phyloP scores from a whole-genome alignment of 2,888 invertebrate species.

The Leptinotarsa haldemani region DNA sequence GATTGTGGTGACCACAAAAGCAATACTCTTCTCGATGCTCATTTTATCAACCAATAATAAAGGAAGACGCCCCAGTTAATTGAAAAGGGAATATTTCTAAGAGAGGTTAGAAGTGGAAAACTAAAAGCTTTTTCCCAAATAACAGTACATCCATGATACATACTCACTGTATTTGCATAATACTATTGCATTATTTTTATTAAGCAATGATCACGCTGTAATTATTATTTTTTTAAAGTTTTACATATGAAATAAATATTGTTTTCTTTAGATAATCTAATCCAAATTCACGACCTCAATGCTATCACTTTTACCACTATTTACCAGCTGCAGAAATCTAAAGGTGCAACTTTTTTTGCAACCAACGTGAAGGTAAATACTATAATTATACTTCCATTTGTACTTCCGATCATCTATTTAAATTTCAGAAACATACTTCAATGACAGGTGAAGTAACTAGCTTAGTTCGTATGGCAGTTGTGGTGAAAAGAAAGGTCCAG shows the following conservation, averaged over 20 bases:
- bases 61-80: too few relatives aligned
- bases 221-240: too few relatives aligned
- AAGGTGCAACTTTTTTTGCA: conserved; percentile 90
- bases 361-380: conserved; percentile 76
- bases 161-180: too few relatives aligned
- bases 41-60: too few relatives aligned
- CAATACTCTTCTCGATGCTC: too few relatives aligned
- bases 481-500: conserved; percentile 85
- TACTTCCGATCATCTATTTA: conserved; percentile 40
- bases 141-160: too few relatives aligned
- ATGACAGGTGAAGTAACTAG: conserved; percentile 81
- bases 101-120: too few relatives aligned
- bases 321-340: conserved; percentile 81
- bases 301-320: conserved; percentile 83
- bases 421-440: conserved; percentile 68
- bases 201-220: too few relatives aligned
- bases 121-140: too few relatives aligned
- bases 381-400: not conserved
- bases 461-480: conserved; percentile 87
- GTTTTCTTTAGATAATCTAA: conserved; percentile 74
- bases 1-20: too few relatives aligned
- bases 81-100: too few relatives aligned
- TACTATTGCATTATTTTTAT: too few relatives aligned
- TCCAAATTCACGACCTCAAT: conserved; percentile 86
- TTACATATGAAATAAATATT: not conserved